Conservation (phyloP, 2,888 invertebrate species). For the Cataglyphis cursor region DNA sequence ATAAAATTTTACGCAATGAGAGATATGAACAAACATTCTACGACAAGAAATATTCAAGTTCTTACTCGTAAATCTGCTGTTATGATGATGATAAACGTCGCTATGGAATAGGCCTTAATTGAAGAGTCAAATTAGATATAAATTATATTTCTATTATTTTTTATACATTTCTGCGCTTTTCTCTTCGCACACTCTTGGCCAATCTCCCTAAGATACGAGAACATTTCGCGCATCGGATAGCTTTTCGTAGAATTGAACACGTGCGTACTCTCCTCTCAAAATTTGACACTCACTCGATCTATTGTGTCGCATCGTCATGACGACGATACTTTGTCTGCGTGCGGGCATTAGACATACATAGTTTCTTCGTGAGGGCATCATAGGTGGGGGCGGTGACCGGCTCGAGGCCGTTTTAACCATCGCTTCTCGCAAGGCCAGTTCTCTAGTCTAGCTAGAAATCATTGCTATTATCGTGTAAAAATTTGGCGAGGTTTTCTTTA, state of each 20-base stretch:
- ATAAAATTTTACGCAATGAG: not conserved
- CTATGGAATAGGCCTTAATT: not conserved
- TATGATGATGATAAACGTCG: not conserved
- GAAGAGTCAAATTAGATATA: not conserved
- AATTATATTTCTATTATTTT: not conserved
- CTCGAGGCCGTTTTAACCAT: constrained; percentile 75
- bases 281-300: constrained; percentile 33
- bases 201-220: not conserved
- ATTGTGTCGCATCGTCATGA: constrained; percentile 66
- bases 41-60: not conserved
- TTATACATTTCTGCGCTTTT: not conserved
- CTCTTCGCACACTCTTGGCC: not conserved
- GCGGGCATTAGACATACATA: constrained; percentile 82
- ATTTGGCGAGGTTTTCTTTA: not conserved
- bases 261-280: not conserved
- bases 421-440: constrained; percentile 59
- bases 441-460: constrained; percentile 52
- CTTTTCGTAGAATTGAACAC: not conserved
- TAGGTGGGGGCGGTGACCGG: constrained; percentile 79
- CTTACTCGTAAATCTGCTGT: not conserved
- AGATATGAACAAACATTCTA: not conserved
- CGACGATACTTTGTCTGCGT: constrained; percentile 64
- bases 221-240: not conserved
- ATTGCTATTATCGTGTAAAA: constrained; percentile 7
- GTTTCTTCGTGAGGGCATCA: constrained; percentile 77